These are phyloP conservation scores for Calidris pygmaea DNA, from an alignment of 2,113 vertebrate species.

Conservation along the genomic window DNA sequence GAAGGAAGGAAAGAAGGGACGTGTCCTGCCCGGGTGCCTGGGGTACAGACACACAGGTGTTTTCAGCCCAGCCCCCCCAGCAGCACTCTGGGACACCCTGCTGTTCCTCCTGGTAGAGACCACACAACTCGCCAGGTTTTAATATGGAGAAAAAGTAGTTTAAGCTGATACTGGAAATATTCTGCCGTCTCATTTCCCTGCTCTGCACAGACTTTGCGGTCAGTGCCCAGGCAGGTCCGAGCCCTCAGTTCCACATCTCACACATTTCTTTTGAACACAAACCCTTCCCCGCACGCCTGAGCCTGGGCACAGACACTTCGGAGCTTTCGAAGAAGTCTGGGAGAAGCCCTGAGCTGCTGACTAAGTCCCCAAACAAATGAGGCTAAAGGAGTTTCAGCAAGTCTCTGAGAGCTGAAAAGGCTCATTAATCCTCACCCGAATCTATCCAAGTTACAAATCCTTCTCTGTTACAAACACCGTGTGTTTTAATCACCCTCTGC, in stretches of 20 bases:
- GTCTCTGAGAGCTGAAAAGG: neutral
- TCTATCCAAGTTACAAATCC: neutral
- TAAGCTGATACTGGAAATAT: neutral
- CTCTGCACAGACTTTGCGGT: neutral
- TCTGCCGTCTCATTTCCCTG: neutral
- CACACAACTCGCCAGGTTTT: neutral
- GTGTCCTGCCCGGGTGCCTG: neutral
- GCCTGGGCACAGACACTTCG: neutral
- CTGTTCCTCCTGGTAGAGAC: neutral
- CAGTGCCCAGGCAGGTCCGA: neutral
- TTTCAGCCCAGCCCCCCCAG: neutral
- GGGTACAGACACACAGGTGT: neutral
- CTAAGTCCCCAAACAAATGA: neutral
- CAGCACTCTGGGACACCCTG: neutral
- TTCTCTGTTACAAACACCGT: accelerated
- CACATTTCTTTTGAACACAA: accelerated
- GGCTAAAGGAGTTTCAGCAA: neutral
- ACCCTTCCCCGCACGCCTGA: accelerated
- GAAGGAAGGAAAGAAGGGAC: neutral
- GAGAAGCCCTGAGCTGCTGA: neutral
- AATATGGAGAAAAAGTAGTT: neutral
- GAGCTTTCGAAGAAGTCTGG: neutral
- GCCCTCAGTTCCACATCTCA: neutral
- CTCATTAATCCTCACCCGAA: neutral
- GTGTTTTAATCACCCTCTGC: neutral